Conservation (phyloP, 2,113 vertebrate species). For the Neofelis nebulosa region DNA sequence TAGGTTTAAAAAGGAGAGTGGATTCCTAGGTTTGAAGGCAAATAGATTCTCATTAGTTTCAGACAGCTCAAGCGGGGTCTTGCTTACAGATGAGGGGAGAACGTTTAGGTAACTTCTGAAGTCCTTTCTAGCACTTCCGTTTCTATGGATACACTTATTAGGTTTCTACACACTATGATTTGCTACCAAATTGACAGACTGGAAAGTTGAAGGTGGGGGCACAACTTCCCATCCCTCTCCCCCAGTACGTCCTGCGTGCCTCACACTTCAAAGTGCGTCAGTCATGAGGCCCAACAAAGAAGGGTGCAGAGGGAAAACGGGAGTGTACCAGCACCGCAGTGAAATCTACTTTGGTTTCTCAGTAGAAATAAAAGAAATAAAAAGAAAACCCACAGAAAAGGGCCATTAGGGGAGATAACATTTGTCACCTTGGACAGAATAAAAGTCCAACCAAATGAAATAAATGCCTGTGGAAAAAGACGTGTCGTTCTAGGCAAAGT, state of each 20-base stretch:
- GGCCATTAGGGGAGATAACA: constrained; percentile 65
- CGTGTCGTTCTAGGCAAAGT: background rate
- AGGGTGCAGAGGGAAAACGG: background rate
- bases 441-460: constrained; percentile 67
- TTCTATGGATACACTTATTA: background rate
- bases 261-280: background rate
- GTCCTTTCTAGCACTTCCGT: background rate
- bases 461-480: constrained; percentile 47
- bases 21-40: background rate
- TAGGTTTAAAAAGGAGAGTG: background rate
- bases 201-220: background rate
- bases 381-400: constrained; percentile 38
- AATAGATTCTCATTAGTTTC: background rate
- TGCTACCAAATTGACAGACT: background rate
- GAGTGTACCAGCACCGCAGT: background rate
- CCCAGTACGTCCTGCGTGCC: fast-evolving
- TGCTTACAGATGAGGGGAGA: background rate
- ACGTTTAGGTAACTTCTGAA: constrained; percentile 3
- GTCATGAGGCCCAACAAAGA: background rate
- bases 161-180: background rate
- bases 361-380: constrained; percentile 65
- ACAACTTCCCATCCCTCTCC: background rate
- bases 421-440: constrained; percentile 66
- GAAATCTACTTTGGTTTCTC: constrained; percentile 73
- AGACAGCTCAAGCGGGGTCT: background rate